phyloP scores from a whole-genome alignment of 2,888 invertebrate genomes.

The Lasioglossum villosulum region DNA sequence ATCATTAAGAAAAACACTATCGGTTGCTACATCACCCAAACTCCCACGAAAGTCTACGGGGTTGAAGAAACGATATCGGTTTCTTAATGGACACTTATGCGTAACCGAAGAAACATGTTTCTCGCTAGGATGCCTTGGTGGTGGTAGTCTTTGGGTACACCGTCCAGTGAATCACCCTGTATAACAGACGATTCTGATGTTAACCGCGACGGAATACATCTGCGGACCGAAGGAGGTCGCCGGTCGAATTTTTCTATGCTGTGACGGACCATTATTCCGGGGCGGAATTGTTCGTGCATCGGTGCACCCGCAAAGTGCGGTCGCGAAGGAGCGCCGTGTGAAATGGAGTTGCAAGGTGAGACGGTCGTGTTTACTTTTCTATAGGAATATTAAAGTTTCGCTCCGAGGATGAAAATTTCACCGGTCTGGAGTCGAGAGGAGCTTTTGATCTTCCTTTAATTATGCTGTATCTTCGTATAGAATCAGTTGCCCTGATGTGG shows the following conservation, averaged over 20 bases:
- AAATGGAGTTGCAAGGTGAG: not conserved
- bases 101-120: not conserved
- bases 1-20: no score
- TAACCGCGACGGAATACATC: not conserved
- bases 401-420: not conserved
- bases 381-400: slow-evolving; percentile 1
- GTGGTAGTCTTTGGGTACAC: not conserved
- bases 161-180: not conserved
- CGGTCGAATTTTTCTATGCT: not conserved
- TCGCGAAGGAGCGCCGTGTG: not conserved
- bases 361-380: slow-evolving; percentile 5
- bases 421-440: not conserved
- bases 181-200: not conserved
- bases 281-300: slow-evolving; percentile 15
- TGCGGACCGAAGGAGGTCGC: not conserved
- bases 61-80: not conserved
- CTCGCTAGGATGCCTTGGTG: not conserved
- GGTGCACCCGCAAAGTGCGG: not conserved
- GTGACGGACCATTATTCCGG: not conserved
- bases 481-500: not conserved
- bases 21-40: not conserved
- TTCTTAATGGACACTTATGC: not conserved
- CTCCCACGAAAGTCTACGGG: not conserved
- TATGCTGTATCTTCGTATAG: not conserved
- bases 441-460: not conserved